These are phyloP conservation scores for Pseudocheirus occidentalis DNA, from an alignment of 2,797 vertebrate genomes.

Conservation along the genomic window DNA sequence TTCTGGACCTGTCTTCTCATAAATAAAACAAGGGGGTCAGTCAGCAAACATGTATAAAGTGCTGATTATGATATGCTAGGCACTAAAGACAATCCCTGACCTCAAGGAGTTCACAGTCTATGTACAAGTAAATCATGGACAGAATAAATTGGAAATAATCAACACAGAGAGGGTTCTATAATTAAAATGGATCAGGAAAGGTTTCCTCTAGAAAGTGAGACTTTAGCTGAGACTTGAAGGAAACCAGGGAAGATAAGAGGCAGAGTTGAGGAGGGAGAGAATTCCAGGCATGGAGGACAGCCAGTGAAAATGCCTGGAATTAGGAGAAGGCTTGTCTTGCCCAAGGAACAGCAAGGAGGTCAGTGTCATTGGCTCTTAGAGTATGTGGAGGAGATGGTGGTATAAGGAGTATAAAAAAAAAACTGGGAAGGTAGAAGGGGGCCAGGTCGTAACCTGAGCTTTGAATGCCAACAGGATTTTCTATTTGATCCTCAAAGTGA, in stretches of 20 bases:
- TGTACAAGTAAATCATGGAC: neutral
- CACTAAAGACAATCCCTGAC: neutral
- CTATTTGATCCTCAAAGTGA: neutral
- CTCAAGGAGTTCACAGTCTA: neutral
- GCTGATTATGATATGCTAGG: neutral
- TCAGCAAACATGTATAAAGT: neutral
- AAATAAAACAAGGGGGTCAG: neutral
- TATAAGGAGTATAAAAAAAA: neutral
- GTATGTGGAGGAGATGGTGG: neutral
- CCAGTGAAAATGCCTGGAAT: no score
- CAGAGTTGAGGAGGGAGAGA: no score
- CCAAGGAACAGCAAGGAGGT: neutral
- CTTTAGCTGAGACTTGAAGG: no score
- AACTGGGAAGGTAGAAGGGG: neutral
- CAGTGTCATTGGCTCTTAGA: neutral
- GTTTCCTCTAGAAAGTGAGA: no score
- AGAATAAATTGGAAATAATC: neutral
- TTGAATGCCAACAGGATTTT: neutral
- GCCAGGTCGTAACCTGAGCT: neutral
- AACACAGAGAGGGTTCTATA: neutral
- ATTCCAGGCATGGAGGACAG: no score
- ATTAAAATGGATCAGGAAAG: neutral
- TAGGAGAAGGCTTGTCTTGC: neutral
- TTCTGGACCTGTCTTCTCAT: constrained; percentile 15
- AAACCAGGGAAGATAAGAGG: no score